Percentiles rank a stretch among this genome's conserved stretches.
These are phyloP conservation scores for Sebastes aleutianus DNA, from an alignment of 2,797 vertebrate species.

Conservation along the genomic window DNA sequence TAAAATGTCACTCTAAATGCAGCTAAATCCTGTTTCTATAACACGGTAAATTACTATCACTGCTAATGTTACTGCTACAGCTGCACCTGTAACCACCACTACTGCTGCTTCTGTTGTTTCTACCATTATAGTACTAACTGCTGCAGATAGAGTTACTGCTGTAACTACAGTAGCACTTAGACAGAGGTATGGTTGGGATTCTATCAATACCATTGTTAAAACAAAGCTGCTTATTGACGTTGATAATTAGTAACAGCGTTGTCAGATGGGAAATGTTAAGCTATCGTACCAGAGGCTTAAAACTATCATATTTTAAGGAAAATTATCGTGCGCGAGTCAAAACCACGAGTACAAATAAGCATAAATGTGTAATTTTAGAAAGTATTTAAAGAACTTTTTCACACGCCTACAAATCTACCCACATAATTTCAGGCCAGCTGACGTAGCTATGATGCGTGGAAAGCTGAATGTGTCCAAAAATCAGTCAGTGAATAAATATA, in stretches of 20 bases:
- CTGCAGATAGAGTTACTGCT: not conserved
- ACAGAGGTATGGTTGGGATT: not conserved
- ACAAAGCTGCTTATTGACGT: not conserved
- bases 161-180: not conserved
- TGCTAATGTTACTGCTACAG: not conserved
- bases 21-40: not conserved
- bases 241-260: not conserved
- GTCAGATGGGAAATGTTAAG: no score
- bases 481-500: no score
- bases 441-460: accelerated
- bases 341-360: no score
- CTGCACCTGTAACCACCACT: no score
- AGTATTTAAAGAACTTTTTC: no score
- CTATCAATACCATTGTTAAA: not conserved
- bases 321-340: accelerated
- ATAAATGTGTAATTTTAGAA: no score
- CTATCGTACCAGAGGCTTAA: no score
- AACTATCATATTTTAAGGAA: no score
- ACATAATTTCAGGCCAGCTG: accelerated
- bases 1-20: not conserved
- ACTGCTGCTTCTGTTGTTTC: not conserved
- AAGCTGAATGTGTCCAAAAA: no score
- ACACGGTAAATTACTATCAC: not conserved
- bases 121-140: not conserved
- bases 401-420: no score